Conservation (phyloP, 1,140 invertebrate species). For the Papilio polyxenes region DNA sequence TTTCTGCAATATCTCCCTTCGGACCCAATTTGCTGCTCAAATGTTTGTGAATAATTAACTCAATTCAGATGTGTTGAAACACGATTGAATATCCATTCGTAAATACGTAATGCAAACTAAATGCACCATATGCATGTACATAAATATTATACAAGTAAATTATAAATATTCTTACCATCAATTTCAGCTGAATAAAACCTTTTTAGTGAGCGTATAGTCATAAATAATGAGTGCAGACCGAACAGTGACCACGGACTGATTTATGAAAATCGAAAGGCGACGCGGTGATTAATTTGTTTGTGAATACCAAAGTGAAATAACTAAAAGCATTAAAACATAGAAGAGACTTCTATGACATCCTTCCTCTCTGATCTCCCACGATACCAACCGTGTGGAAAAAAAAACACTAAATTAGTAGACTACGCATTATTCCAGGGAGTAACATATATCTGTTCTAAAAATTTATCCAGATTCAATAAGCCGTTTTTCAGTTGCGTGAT, state of each 20-base stretch:
- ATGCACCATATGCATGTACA: not conserved
- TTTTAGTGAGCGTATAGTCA: not conserved
- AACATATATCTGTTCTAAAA: too few relatives aligned
- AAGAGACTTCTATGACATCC: too few relatives aligned
- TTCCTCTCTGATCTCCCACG: too few relatives aligned
- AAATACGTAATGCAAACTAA: not conserved
- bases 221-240: conserved; percentile 3
- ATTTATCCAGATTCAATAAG: too few relatives aligned
- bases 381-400: too few relatives aligned
- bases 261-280: not conserved
- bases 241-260: not conserved
- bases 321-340: not conserved
- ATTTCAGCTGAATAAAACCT: conserved; percentile 4
- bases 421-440: too few relatives aligned
- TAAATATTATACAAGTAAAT: not conserved
- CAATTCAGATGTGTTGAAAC: not conserved
- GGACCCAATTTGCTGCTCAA: not conserved
- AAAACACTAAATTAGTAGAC: too few relatives aligned
- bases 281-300: not conserved
- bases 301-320: not conserved
- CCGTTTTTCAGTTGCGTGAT: too few relatives aligned
- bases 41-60: conserved; percentile 4
- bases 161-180: not conserved
- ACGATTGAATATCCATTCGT: not conserved
- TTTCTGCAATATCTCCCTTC: too few relatives aligned